phyloP scores from a whole-genome alignment of 2,797 vertebrate species.

The Paramormyrops hopkinsi region DNA sequence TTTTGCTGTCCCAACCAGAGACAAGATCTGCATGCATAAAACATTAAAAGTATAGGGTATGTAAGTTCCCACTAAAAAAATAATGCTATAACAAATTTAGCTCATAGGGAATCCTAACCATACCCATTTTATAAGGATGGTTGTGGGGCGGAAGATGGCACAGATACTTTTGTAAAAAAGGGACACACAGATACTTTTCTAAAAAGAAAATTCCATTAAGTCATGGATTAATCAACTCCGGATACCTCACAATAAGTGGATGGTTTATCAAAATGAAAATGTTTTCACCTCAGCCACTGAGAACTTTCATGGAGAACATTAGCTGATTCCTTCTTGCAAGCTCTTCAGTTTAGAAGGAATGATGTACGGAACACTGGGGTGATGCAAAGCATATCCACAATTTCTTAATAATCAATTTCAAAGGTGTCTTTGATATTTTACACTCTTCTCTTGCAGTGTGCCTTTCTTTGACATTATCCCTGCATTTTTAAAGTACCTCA shows the following conservation, averaged over 20 bases:
- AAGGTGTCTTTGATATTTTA: neutral
- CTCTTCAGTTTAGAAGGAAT: neutral
- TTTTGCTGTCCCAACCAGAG: neutral
- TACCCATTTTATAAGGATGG: neutral
- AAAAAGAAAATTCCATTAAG: neutral
- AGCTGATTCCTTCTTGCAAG: neutral
- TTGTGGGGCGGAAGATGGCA: neutral
- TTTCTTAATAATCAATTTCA: neutral
- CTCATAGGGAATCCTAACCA: neutral
- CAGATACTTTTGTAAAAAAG: neutral
- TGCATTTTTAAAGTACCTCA: neutral
- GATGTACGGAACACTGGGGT: neutral
- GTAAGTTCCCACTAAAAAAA: neutral
- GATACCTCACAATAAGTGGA: neutral
- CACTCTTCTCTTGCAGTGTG: neutral
- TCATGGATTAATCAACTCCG: neutral
- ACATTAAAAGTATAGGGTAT: neutral
- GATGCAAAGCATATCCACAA: neutral
- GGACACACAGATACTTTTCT: neutral
- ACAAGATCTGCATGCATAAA: neutral
- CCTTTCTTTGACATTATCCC: neutral
- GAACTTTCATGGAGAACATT: neutral
- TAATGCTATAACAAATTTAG: neutral
- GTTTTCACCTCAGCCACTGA: neutral
- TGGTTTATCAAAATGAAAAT: neutral